Conservation (phyloP, 2,797 vertebrate genomes). For the Loris lydekkerianus region DNA sequence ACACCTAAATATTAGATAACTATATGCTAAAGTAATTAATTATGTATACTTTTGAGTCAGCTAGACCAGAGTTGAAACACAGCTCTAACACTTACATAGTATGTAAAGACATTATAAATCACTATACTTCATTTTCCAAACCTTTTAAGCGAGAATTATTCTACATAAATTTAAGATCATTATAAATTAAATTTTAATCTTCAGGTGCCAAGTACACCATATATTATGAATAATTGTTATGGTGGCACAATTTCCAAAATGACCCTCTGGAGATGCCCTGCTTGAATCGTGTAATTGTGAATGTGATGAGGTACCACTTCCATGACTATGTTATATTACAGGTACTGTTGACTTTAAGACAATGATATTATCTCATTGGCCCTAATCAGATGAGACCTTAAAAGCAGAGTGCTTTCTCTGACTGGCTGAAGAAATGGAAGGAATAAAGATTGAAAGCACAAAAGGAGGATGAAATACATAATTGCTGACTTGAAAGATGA, state of each 20-base stretch:
- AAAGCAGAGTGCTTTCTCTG: neutral
- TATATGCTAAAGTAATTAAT: neutral
- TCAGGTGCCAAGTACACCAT: neutral
- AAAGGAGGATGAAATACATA: neutral
- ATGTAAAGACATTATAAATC: slow-evolving; percentile 15
- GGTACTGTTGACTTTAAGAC: neutral
- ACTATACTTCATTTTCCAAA: neutral
- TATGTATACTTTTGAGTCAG: neutral
- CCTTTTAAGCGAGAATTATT: neutral
- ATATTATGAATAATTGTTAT: neutral
- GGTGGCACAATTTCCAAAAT: neutral
- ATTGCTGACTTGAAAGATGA: neutral
- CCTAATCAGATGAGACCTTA: neutral
- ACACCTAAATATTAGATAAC: neutral
- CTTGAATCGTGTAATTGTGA: neutral
- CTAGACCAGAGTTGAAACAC: neutral
- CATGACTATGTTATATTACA: neutral
- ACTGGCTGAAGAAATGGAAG: neutral
- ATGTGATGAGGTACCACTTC: neutral
- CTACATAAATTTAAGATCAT: neutral
- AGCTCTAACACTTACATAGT: neutral
- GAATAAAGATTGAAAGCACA: neutral
- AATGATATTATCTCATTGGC: neutral
- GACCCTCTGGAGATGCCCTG: neutral
- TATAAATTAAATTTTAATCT: neutral